Evolutionary conservation across 2,888 invertebrate species (phyloP).

Genomic region (Leptopilina syphax): DNA sequence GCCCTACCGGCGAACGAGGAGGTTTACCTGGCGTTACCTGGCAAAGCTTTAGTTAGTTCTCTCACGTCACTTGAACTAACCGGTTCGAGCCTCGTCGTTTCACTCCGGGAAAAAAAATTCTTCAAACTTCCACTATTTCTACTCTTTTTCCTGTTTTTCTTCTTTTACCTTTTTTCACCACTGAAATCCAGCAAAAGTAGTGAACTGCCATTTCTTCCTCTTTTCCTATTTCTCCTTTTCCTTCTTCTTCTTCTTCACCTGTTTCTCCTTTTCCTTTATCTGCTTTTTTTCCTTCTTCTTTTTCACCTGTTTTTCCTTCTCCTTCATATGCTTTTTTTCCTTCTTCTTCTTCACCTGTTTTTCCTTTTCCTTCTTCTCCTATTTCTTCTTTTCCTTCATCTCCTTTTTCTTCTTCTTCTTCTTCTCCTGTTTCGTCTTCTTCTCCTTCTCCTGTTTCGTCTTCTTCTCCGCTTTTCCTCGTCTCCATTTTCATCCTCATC

Average conservation of each 20-base stretch:
- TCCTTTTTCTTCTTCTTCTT: constrained; percentile 13
- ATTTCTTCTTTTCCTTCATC: constrained; percentile 16
- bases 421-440: too few species aligned
- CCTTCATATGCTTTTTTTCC: too few species aligned
- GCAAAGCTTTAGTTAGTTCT: constrained; percentile 73
- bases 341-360: too few species aligned
- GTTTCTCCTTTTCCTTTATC: too few species aligned
- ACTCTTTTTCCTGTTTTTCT: constrained; percentile 30
- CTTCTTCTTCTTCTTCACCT: neutral
- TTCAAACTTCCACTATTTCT: too few species aligned
- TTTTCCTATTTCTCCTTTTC: constrained; percentile 29
- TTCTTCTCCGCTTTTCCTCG: neutral
- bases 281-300: too few species aligned
- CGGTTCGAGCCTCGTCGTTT: constrained; percentile 64
- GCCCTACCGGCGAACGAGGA: constrained; percentile 53
- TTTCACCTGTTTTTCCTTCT: too few species aligned
- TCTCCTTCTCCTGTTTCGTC: too few species aligned
- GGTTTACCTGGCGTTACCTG: constrained; percentile 76
- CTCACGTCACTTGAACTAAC: constrained; percentile 76
- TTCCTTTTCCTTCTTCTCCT: neutral
- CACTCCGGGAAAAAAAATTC: neutral
- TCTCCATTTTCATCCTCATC: neutral
- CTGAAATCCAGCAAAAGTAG: too few species aligned
- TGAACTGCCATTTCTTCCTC: neutral
- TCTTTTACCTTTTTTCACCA: constrained; percentile 16